A percentile compares a stretch with the other conserved stretches of the same genome.
These are phyloP conservation scores for Chymomyza caudatula DNA, from an alignment of 2,888 invertebrate genomes.

Conservation along the genomic window DNA sequence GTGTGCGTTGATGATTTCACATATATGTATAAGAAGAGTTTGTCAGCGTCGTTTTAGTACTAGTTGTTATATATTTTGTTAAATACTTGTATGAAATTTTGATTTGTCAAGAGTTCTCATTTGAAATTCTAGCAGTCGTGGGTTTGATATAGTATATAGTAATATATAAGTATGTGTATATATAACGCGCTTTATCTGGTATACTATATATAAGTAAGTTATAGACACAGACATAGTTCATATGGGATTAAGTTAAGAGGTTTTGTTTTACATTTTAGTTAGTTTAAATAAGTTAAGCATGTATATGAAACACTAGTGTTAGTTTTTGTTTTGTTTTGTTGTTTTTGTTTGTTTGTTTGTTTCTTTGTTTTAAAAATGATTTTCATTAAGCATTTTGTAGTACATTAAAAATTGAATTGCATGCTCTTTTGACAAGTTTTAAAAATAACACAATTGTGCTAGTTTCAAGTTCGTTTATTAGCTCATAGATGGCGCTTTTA, in stretches of 20 bases:
- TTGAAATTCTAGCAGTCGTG: conserved; percentile 74
- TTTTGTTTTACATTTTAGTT: conserved; percentile 28
- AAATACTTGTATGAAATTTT: conserved; percentile 72
- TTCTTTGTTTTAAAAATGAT: neutral
- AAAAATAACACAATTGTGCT: conserved; percentile 36
- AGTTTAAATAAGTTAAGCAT: conserved; percentile 38
- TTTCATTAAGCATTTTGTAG: conserved; percentile 22
- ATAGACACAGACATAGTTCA: conserved; percentile 64
- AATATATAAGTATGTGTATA: neutral
- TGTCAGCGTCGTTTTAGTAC: conserved; percentile 16
- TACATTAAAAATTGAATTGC: conserved; percentile 36
- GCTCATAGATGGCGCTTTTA: neutral
- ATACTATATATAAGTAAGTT: conserved; percentile 15
- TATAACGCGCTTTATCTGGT: neutral
- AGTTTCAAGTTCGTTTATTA: conserved; percentile 24
- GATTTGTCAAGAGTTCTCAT: conserved; percentile 72
- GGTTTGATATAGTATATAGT: conserved; percentile 47
- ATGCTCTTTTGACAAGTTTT: conserved; percentile 12
- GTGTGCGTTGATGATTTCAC: neutral
- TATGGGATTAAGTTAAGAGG: conserved; percentile 37
- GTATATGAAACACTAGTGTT: conserved; percentile 68
- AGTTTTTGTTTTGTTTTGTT: neutral
- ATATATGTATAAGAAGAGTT: neutral
- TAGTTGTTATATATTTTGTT: conserved; percentile 33
- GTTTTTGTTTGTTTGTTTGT: conserved; percentile 27